These are phyloP conservation scores for Empis livida DNA, from an alignment of 2,888 invertebrate genomes.

Conservation along the genomic window DNA sequence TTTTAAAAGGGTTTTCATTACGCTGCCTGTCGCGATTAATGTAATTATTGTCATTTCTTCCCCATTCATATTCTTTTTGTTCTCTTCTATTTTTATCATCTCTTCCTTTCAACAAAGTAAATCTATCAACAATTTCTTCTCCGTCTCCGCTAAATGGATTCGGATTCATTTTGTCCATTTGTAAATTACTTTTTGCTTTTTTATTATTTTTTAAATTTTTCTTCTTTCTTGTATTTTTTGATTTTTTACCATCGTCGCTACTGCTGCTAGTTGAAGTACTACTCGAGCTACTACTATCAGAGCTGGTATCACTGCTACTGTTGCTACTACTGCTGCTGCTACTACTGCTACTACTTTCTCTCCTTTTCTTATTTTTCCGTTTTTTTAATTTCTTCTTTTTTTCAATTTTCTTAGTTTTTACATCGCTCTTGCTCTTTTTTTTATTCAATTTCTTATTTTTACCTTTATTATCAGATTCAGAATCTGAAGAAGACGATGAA, in stretches of 20 bases:
- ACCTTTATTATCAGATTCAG: conserved; percentile 7
- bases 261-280: conserved; percentile 5
- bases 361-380: conserved; percentile 8
- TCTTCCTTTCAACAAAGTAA: conserved; percentile 6
- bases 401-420: conserved; percentile 11
- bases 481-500: conserved; percentile 16
- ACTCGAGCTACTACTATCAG: conserved; percentile 5
- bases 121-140: conserved; percentile 8
- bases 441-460: conserved; percentile 14
- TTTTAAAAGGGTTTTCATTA: conserved; percentile 15
- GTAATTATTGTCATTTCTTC: conserved; percentile 5
- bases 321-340: conserved; percentile 13
- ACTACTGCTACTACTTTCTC: conserved; percentile 7
- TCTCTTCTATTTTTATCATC: conserved; percentile 4
- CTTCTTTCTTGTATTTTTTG: conserved; percentile 7
- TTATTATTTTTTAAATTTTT: conserved; percentile 2
- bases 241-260: conserved; percentile 10
- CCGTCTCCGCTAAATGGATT: neutral
- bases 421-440: conserved; percentile 13
- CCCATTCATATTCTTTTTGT: conserved; percentile 5
- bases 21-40: conserved; percentile 4
- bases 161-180: neutral
- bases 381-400: conserved; percentile 13
- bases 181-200: neutral
- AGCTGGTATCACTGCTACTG: conserved; percentile 5